phyloP scores from a whole-genome alignment of 2,113 vertebrate species.

The Orcinus orca region DNA sequence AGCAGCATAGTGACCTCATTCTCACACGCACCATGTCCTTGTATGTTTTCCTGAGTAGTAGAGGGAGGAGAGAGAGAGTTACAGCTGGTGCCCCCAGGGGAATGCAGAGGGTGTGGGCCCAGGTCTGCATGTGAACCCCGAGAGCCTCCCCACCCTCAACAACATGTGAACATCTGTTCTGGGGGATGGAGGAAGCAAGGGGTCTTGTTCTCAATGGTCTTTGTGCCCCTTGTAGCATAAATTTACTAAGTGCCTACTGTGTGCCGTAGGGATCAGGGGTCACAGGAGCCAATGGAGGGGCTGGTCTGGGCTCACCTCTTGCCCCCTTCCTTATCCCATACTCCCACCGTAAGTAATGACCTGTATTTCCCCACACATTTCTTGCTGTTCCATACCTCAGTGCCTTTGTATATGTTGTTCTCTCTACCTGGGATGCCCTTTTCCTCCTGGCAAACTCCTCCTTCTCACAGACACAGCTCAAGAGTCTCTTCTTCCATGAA shows the following conservation, averaged over 20 bases:
- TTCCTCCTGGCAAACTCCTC: not conserved
- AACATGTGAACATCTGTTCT: not conserved
- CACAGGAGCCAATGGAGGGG: not conserved
- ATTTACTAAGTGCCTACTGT: not conserved
- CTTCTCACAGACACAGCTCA: not conserved
- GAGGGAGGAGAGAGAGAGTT: not conserved
- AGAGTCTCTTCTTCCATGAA: not conserved
- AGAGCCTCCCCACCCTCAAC: not conserved
- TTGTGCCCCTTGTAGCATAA: not conserved
- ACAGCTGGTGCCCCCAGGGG: fast-evolving
- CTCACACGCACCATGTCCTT: not conserved
- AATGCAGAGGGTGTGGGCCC: not conserved
- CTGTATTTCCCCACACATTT: not conserved
- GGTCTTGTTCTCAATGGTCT: not conserved
- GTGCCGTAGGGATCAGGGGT: not conserved
- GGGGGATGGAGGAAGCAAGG: not conserved
- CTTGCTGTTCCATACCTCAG: not conserved
- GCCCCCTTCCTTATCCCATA: not conserved
- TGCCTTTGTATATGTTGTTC: not conserved
- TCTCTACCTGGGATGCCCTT: not conserved
- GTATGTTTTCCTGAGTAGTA: not conserved
- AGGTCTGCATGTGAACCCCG: not conserved
- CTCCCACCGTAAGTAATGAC: not conserved
- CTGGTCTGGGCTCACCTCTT: not conserved
- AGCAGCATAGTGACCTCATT: not conserved